Percentiles rank a stretch among this genome's conserved stretches.
phyloP scores from a whole-genome alignment of 2,888 invertebrate species.

The Leistus spinibarbis region DNA sequence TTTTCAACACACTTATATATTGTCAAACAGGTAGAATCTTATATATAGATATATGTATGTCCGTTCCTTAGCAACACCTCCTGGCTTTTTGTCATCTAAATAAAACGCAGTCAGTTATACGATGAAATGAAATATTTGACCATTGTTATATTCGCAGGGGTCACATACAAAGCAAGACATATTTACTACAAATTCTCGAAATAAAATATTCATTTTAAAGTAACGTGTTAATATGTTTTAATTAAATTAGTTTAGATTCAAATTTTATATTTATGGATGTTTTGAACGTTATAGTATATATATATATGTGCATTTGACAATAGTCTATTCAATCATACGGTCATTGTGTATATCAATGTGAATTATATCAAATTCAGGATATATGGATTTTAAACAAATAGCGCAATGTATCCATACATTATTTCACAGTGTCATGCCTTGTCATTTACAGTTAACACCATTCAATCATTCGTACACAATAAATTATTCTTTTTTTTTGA shows the following conservation, averaged over 20 bases:
- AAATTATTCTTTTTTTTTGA: no score
- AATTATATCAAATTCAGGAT: neutral
- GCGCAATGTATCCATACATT: neutral
- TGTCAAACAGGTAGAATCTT: neutral
- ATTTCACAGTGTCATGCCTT: neutral
- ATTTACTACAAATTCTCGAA: no score
- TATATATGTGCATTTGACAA: neutral
- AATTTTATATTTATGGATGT: no score
- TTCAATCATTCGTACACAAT: neutral
- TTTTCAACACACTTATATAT: neutral
- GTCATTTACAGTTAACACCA: neutral
- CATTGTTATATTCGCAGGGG: neutral
- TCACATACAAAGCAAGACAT: no score
- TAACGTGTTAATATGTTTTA: no score
- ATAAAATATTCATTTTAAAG: no score
- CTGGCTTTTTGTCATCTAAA: neutral
- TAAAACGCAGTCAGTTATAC: neutral
- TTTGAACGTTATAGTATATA: no score
- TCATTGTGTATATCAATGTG: neutral
- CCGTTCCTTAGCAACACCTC: neutral
- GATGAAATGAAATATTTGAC: neutral
- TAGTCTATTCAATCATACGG: neutral
- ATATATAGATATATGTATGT: no score
- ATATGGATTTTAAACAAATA: neutral
- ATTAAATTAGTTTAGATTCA: no score